These are phyloP conservation scores for Belonocnema kinseyi DNA, from an alignment of 1,140 invertebrate species.

Conservation along the genomic window DNA sequence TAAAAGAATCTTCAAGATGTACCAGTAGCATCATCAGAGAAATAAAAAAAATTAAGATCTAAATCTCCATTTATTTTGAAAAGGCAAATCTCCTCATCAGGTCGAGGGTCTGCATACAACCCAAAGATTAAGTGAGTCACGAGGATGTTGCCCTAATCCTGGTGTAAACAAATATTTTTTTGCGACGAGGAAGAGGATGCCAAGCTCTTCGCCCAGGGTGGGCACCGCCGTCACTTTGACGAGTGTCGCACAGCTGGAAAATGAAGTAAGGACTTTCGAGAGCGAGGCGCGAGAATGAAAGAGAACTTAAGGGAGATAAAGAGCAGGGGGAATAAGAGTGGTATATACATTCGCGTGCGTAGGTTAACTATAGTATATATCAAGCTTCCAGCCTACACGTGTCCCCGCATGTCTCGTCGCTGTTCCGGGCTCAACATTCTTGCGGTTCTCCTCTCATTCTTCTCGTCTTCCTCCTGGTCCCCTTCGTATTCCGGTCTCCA, in stretches of 20 bases:
- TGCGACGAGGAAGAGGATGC: slow-evolving; percentile 5
- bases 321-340: slow-evolving; percentile 42
- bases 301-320: slow-evolving; percentile 42
- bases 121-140: not conserved
- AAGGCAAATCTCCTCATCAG: not conserved
- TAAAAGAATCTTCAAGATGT: not conserved
- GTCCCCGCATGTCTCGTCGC: slow-evolving; percentile 67
- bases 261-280: slow-evolving; percentile 54
- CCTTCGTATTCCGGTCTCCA: slow-evolving; percentile 43
- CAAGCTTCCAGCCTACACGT: slow-evolving; percentile 71
- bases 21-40: not conserved
- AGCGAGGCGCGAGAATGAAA: slow-evolving; percentile 33
- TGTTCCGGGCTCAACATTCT: slow-evolving; percentile 66
- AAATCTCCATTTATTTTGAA: not conserved
- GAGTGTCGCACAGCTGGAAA: slow-evolving; percentile 72
- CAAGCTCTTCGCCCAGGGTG: slow-evolving; percentile 64
- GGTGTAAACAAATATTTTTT: slow-evolving; percentile 29
- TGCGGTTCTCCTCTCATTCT: slow-evolving; percentile 47
- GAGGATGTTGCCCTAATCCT: slow-evolving; percentile 15
- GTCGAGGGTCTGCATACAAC: not conserved
- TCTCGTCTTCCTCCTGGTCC: slow-evolving; percentile 42
- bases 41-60: not conserved
- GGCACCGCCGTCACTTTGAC: slow-evolving; percentile 70
- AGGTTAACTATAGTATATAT: slow-evolving; percentile 61
- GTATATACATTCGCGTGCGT: slow-evolving; percentile 52